phyloP scores from a whole-genome alignment of 1,140 invertebrate species.

The Cotesia glomerata region DNA sequence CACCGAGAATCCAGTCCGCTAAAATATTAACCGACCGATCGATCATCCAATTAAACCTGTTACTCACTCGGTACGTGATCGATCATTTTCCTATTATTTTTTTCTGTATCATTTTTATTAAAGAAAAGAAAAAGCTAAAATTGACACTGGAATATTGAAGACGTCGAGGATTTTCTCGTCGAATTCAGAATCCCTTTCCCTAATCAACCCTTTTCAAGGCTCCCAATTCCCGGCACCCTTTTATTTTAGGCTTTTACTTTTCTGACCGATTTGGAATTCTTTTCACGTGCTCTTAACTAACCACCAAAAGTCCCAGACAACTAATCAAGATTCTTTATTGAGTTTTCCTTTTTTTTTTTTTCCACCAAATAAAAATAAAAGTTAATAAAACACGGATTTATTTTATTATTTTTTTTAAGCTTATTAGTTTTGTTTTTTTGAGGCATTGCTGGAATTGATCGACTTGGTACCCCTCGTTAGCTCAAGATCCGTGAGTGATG shows the following conservation, averaged over 20 bases:
- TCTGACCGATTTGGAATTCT: slow-evolving; percentile 16
- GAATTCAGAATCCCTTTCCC: slow-evolving; percentile 43
- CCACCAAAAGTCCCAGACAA: slow-evolving; percentile 24
- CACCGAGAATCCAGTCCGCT: slow-evolving; percentile 14
- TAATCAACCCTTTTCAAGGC: slow-evolving; percentile 65
- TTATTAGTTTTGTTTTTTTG: neutral
- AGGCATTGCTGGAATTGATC: neutral
- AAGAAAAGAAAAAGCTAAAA: slow-evolving; percentile 1
- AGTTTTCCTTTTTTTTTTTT: neutral
- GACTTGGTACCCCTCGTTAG: slow-evolving; percentile 44
- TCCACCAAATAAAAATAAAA: neutral
- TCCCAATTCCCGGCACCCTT: slow-evolving; percentile 49
- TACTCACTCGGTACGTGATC: slow-evolving; percentile 4
- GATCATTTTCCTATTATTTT: slow-evolving; percentile 16
- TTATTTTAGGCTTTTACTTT: neutral
- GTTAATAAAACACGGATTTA: neutral
- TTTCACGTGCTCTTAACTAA: slow-evolving; percentile 25
- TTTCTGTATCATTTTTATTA: neutral
- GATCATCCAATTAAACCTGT: slow-evolving; percentile 60
- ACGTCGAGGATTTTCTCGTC: slow-evolving; percentile 27
- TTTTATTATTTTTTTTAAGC: too few relatives aligned
- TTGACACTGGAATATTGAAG: slow-evolving; percentile 4
- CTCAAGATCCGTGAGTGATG: slow-evolving; percentile 29
- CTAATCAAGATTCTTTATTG: slow-evolving; percentile 24
- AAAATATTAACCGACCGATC: slow-evolving; percentile 53